Evolutionary conservation across 2,113 vertebrate species (phyloP), one percentile per base, ranked within the genome.

Genomic region (Hypanus sabinus): DNA sequence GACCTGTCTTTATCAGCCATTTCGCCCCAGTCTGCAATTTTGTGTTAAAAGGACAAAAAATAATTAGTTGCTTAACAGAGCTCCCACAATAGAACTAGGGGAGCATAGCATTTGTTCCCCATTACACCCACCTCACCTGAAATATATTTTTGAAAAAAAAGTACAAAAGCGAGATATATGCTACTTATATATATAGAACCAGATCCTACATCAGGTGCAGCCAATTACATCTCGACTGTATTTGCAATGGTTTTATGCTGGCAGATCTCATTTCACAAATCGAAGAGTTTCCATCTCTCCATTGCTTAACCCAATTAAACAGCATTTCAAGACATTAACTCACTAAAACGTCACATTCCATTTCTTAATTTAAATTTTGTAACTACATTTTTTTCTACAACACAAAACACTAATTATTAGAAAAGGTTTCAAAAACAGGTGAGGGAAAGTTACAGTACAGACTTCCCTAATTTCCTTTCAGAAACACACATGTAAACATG

Each of bases 1-100:
- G 68, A 93, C 91, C 91, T 93, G 91, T 73, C 91, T 93, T 93
- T 93, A 93, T 33, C 91, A 93, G 33, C 91, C 91, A 93, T 73
- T 93, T 93, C 36, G 36, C 70, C 91, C 91, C 91, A 93, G 68
- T 93, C 65, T 71, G 91, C 55, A 73, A 93, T 93, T 55, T 73
- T 93, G 36, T 90, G 73, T 93, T 93, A 93, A 93, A 22, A 73
- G 91, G 91, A 75, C 33, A 93, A 4, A 93, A 93, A 73, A 57
- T 27, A 85, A 93, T 93, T 93, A 93, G 91, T 93, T 93, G 91
- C 36, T 92, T 93, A 73, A 93, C 68, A 73, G 36, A 93, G 33
- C 36, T 75, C 70, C 91, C 38, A 73, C 62, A 75, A 73, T 36
- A 93, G 85, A 90, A 90, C 65, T 33, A 90, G 38, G 68, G 91